Conservation (phyloP, 2,797 vertebrate species). For the Picus viridis region DNA sequence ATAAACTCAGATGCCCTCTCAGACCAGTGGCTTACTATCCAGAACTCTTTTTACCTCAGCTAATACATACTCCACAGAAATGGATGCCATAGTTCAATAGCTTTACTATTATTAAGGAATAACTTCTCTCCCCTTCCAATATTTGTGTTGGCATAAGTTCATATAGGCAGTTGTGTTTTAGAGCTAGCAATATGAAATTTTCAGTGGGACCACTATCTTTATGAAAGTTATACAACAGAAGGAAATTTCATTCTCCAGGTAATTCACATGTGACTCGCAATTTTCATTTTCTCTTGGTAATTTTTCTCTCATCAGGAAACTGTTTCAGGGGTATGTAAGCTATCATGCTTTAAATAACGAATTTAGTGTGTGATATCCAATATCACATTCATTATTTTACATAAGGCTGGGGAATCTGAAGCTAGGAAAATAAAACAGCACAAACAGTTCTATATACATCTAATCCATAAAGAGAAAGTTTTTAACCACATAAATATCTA, state of each 20-base stretch:
- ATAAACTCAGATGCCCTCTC: background rate
- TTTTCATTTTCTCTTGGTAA: conserved; percentile 9
- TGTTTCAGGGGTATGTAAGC: background rate
- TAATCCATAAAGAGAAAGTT: background rate
- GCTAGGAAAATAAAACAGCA: background rate
- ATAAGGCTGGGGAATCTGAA: background rate
- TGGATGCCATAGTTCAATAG: background rate
- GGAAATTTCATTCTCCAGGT: background rate
- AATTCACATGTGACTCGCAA: background rate
- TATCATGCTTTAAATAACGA: conserved; percentile 9
- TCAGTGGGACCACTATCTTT: background rate
- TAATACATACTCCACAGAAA: background rate
- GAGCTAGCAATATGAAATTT: background rate
- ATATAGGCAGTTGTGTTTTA: background rate
- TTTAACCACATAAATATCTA: background rate
- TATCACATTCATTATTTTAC: background rate
- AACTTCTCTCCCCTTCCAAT: background rate
- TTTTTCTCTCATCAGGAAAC: background rate
- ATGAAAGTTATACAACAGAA: background rate
- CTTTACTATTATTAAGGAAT: background rate
- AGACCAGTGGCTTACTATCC: background rate
- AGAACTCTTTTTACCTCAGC: background rate
- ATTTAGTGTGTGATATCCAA: background rate
- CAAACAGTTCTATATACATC: background rate
- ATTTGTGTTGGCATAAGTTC: background rate